These are phyloP conservation scores for Drosophila formosana DNA, from an alignment of 2,888 invertebrate genomes.

Conservation along the genomic window DNA sequence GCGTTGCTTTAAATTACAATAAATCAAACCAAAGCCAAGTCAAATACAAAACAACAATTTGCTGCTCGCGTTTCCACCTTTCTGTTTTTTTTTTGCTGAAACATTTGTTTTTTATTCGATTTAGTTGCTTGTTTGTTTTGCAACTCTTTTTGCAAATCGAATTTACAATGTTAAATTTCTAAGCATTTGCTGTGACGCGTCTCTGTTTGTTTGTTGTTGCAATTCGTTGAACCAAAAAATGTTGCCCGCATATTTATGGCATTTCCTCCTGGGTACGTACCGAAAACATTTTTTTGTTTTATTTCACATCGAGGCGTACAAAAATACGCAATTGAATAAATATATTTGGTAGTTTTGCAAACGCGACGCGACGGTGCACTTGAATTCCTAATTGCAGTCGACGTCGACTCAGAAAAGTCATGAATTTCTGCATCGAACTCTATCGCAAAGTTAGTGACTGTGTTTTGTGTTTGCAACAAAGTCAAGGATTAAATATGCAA, in stretches of 20 bases:
- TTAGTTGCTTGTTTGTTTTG: background rate
- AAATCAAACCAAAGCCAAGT: slow-evolving; percentile 41
- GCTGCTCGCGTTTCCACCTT: slow-evolving; percentile 13
- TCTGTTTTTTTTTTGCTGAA: slow-evolving; percentile 3
- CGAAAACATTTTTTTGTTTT: background rate
- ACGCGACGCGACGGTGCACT: background rate
- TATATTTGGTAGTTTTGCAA: background rate
- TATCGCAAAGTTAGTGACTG: background rate
- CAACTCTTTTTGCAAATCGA: slow-evolving; percentile 13
- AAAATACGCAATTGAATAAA: background rate
- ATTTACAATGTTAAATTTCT: slow-evolving; percentile 35
- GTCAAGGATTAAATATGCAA: slow-evolving; percentile 5
- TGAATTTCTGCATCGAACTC: slow-evolving; percentile 3
- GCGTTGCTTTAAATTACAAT: slow-evolving; percentile 39
- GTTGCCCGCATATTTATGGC: slow-evolving; percentile 41
- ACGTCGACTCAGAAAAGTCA: background rate
- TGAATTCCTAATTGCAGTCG: slow-evolving; percentile 15
- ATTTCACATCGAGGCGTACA: background rate
- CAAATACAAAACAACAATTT: slow-evolving; percentile 28
- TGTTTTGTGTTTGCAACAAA: background rate
- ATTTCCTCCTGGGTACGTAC: slow-evolving; percentile 36
- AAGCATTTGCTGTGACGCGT: slow-evolving; percentile 5
- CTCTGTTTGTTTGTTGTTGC: background rate
- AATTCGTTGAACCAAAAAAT: slow-evolving; percentile 29
- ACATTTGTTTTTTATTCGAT: slow-evolving; percentile 14